phyloP scores from a whole-genome alignment of 2,888 invertebrate species.

The Andrena dorsata region DNA sequence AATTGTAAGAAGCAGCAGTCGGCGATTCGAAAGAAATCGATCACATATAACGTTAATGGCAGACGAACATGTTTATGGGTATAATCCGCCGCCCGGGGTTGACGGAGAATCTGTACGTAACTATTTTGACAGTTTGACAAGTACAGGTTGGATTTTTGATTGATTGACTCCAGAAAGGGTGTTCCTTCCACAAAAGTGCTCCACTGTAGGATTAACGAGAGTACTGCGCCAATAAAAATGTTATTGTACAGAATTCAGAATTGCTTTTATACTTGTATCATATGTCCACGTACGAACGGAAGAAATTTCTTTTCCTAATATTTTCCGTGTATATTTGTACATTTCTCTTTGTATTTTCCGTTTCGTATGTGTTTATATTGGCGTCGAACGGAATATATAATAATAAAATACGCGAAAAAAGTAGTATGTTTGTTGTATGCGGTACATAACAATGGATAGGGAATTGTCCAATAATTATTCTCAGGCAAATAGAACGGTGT shows the following conservation, averaged over 20 bases:
- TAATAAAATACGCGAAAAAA: not conserved
- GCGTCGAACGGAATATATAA: not conserved
- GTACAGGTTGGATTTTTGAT: slow-evolving; percentile 79
- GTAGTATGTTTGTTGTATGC: not conserved
- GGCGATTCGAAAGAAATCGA: slow-evolving; percentile 71
- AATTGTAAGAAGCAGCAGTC: slow-evolving; percentile 70
- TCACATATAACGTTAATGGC: slow-evolving; percentile 83
- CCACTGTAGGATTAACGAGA: slow-evolving; percentile 35
- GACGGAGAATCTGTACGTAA: slow-evolving; percentile 83
- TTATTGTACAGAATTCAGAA: not conserved
- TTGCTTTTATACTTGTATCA: slow-evolving; percentile 30
- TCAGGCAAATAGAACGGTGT: not conserved
- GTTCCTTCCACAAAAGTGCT: slow-evolving; percentile 52
- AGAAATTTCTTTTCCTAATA: not conserved
- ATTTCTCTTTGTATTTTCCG: not conserved
- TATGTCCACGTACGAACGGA: not conserved
- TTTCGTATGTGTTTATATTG: not conserved
- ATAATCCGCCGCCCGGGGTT: slow-evolving; percentile 82
- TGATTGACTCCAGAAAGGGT: slow-evolving; percentile 62
- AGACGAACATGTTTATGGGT: slow-evolving; percentile 84
- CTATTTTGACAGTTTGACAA: slow-evolving; percentile 80
- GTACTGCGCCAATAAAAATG: not conserved
- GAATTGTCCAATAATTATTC: not conserved
- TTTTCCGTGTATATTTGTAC: not conserved
- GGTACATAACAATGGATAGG: not conserved